Conservation (phyloP, 1,140 invertebrate genomes). For the Hycleus phaleratus region DNA sequence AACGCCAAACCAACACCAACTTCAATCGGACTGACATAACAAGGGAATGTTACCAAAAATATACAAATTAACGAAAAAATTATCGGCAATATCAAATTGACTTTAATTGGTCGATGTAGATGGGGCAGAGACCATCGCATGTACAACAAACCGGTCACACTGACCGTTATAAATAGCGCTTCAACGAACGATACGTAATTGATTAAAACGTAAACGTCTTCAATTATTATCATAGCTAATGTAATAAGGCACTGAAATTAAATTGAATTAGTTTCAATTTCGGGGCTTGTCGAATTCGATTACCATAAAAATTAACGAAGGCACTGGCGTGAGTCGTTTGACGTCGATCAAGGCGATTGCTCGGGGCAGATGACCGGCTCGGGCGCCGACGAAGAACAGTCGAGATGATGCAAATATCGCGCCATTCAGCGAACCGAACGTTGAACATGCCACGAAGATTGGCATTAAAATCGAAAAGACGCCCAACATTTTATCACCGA, state of each 20-base stretch:
- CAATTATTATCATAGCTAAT: slow-evolving; percentile 69
- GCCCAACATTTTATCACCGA: slow-evolving; percentile 74
- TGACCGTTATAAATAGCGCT: slow-evolving; percentile 84
- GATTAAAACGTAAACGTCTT: slow-evolving; percentile 84
- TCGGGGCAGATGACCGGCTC: slow-evolving; percentile 82
- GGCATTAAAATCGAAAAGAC: slow-evolving; percentile 79
- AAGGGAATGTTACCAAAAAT: slow-evolving; percentile 76
- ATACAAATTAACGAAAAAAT: slow-evolving; percentile 76
- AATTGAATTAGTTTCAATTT: neutral
- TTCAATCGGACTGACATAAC: slow-evolving; percentile 67
- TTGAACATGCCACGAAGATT: slow-evolving; percentile 78
- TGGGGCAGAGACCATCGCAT: slow-evolving; percentile 73
- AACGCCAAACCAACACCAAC: slow-evolving; percentile 77
- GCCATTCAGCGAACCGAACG: slow-evolving; percentile 80
- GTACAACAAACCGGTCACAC: slow-evolving; percentile 80
- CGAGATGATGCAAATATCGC: slow-evolving; percentile 82
- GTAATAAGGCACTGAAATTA: slow-evolving; percentile 69
- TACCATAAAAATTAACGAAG: slow-evolving; percentile 87
- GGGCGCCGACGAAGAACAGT: slow-evolving; percentile 86
- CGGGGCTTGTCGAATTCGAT: neutral
- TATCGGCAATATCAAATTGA: slow-evolving; percentile 72
- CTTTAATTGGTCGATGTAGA: slow-evolving; percentile 71
- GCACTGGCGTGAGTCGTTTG: slow-evolving; percentile 78
- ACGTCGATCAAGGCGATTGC: slow-evolving; percentile 83
- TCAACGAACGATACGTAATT: slow-evolving; percentile 93